phyloP scores from a whole-genome alignment of 1,140 invertebrate species.

The Aradophagus sp. region DNA sequence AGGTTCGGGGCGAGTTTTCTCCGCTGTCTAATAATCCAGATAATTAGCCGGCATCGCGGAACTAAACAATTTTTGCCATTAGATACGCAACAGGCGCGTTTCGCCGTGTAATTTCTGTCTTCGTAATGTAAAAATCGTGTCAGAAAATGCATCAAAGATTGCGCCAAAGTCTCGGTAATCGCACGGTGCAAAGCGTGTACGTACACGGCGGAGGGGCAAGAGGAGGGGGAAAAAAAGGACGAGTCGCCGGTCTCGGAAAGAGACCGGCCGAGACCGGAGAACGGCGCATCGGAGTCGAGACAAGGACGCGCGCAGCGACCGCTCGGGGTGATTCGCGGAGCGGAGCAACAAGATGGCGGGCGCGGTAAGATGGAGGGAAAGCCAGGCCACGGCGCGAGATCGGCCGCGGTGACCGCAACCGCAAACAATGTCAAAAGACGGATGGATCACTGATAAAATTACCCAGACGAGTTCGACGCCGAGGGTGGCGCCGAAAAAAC shows the following conservation, averaged over 20 bases:
- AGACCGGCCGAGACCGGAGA: conserved; percentile 23
- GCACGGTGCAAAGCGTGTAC: conserved; percentile 44
- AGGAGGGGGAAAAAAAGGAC: conserved; percentile 22
- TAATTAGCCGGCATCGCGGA: conserved; percentile 10
- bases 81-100: conserved; percentile 22
- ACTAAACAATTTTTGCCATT: conserved; percentile 28
- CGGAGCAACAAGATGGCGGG: conserved; percentile 25
- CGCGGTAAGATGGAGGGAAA: conserved; percentile 13
- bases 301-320: conserved; percentile 32
- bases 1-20: no score
- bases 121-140: conserved; percentile 47
- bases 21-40: conserved; percentile 5
- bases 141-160: conserved; percentile 54
- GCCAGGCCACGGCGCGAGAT: conserved; percentile 25
- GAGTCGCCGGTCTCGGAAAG: conserved; percentile 13
- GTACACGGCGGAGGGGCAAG: conserved; percentile 23
- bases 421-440: no score
- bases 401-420: no score
- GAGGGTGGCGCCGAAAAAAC: no score
- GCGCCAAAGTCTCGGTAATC: conserved; percentile 48
- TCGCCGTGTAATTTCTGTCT: conserved; percentile 34
- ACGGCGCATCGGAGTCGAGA: conserved; percentile 20
- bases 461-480: no score
- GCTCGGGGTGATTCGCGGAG: conserved; percentile 39
- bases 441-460: no score